Conservation (phyloP, 2,888 invertebrate genomes). For the Enchytraeus crypticus region DNA sequence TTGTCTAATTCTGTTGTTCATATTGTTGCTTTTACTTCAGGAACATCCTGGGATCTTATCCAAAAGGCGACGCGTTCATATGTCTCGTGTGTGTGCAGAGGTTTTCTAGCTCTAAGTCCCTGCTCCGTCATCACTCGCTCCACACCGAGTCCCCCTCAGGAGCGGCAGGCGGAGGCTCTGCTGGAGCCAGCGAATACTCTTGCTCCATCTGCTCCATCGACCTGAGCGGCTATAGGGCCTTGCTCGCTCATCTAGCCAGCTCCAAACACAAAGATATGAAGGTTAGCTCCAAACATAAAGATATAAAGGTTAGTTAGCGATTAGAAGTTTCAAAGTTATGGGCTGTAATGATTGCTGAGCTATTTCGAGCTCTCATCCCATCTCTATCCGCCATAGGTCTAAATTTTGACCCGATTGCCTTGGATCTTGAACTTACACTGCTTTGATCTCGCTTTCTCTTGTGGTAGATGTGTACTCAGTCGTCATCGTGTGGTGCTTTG, state of each 20-base stretch:
- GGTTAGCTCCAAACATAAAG: background rate
- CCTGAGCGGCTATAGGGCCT: slow-evolving; percentile 18
- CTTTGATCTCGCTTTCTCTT: too few species aligned
- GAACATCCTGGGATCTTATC: background rate
- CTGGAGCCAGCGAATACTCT: slow-evolving; percentile 14
- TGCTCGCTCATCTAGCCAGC: slow-evolving; percentile 26
- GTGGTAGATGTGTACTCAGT: too few species aligned
- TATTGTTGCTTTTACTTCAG: background rate
- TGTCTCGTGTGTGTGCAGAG: slow-evolving; percentile 29
- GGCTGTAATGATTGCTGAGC: background rate
- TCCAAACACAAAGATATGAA: slow-evolving; percentile 29
- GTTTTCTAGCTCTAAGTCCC: slow-evolving; percentile 26
- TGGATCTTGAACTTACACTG: too few species aligned
- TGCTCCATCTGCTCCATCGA: slow-evolving; percentile 28
- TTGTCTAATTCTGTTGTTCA: too few species aligned
- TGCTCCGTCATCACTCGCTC: slow-evolving; percentile 19
- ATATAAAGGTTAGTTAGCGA: background rate
- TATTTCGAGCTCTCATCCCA: background rate
- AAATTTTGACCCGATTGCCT: too few species aligned
- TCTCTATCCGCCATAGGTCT: too few species aligned
- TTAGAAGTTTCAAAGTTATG: background rate
- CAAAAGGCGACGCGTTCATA: slow-evolving; percentile 16
- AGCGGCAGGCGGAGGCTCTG: background rate
- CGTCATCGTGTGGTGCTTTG: too few species aligned
- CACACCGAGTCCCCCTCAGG: slow-evolving; percentile 9